phyloP scores from a whole-genome alignment of 2,888 invertebrate genomes.

The Drosophila tripunctata region DNA sequence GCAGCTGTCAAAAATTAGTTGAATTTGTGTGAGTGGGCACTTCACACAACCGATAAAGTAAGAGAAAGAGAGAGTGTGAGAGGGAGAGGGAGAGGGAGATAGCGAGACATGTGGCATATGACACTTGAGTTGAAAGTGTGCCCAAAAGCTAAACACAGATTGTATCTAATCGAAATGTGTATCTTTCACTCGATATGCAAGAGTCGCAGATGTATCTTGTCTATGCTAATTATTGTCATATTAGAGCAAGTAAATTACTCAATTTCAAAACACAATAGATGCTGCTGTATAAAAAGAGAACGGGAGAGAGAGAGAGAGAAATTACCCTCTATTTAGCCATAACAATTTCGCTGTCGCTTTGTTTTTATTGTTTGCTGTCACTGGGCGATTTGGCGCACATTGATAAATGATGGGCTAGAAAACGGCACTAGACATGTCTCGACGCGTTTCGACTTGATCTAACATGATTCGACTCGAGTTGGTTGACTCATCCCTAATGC shows the following conservation, averaged over 20 bases:
- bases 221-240: constrained; percentile 34
- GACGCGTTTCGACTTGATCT: constrained; percentile 9
- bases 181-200: constrained; percentile 39
- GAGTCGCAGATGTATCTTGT: constrained; percentile 14
- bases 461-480: neutral
- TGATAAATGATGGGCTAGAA: constrained; percentile 52
- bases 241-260: constrained; percentile 23
- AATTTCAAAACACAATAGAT: constrained; percentile 9
- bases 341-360: constrained; percentile 38
- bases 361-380: constrained; percentile 73
- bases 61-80: neutral
- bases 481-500: constrained; percentile 28
- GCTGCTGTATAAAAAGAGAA: neutral
- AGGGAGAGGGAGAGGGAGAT: neutral
- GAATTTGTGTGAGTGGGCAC: constrained; percentile 19
- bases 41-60: neutral
- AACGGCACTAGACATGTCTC: neutral
- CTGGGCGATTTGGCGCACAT: constrained; percentile 53
- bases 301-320: neutral
- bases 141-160: neutral
- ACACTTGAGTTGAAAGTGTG: constrained; percentile 15
- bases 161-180: constrained; percentile 9
- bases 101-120: constrained; percentile 21
- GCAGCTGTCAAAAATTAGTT: constrained; percentile 47
- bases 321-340: constrained; percentile 1